Base-by-base conservation (phyloP, 2,888 invertebrate genomes). In the Heliconius hortense region DNA sequence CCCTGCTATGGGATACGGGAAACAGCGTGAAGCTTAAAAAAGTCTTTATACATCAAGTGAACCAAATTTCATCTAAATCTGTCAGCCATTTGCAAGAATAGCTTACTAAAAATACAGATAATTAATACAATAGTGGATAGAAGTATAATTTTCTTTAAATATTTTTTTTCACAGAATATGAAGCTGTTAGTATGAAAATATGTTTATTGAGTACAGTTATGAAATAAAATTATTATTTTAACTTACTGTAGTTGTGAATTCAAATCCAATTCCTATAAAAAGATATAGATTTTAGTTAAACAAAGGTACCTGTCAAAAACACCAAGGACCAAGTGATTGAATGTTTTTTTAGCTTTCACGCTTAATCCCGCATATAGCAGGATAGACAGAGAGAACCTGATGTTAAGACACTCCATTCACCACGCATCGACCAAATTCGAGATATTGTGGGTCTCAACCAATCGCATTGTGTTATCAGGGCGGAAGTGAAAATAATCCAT, bases 121-220 rank as follows among this genome's bases (percentile, higher is more conserved):
- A 39, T 39, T 13, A 13, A 43, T 43, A 43, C 11, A 43, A 43
- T 39, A 39, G 39, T 39, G 13, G 13, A 39, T 39, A 43, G 13
- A 43, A 24, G 18, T 68, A 18, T 26, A 24, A 1, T 35, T 35
- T 35, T 43, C 4, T n/a, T 5, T 26, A 66, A 31, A 0, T 13
- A 10, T 60, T 76, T 79, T 69, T 74, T 77, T 87, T 87, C 71
- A 48, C 85, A 89, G 89, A 85, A 67, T 89, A 84, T 56, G 87
- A 86, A 59, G 79, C 82, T 79, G 82, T 85, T 0, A 73, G 80
- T 13, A 83, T 87, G 81, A 73, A 77, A 0, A 35, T 85, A 0
- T 89, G 89, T 48, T 35, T 35, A 68, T 73, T 21, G 21, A 68
- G 28, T 28, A 8, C 31, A 56, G 35, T 35, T 31, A 39, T n/a